phyloP scores from a whole-genome alignment of 1,140 invertebrate species.

The Notospermus geniculatus region DNA sequence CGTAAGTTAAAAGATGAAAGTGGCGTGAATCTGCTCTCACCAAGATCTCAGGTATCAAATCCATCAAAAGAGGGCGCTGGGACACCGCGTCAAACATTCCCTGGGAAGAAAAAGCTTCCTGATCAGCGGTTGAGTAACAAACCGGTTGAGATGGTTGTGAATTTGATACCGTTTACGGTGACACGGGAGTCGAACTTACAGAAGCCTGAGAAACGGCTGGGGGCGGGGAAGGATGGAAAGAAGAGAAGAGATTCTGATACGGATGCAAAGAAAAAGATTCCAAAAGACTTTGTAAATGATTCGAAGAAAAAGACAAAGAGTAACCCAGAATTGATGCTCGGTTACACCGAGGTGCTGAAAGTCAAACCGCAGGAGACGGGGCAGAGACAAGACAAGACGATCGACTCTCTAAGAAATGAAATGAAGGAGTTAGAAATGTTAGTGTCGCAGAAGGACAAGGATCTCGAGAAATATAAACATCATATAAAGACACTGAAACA shows the following conservation, averaged over 20 bases:
- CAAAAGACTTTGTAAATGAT: not conserved
- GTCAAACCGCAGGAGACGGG: not conserved
- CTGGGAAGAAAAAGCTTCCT: too few relatives aligned
- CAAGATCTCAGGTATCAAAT: not conserved
- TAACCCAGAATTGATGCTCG: not conserved
- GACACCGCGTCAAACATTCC: not conserved
- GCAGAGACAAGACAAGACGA: not conserved
- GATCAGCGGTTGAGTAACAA: too few relatives aligned
- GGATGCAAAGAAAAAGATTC: not conserved
- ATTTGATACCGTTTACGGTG: too few relatives aligned
- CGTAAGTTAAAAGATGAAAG: not conserved
- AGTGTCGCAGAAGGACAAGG: not conserved
- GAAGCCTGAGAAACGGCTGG: not conserved
- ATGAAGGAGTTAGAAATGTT: not conserved
- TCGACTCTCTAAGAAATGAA: not conserved
- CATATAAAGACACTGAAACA: slow-evolving; percentile 7
- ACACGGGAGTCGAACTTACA: too few relatives aligned
- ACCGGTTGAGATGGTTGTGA: too few relatives aligned
- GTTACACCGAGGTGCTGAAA: not conserved
- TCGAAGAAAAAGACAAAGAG: not conserved
- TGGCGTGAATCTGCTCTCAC: not conserved
- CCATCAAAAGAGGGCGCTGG: not conserved
- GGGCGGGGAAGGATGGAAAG: not conserved
- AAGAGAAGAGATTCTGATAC: not conserved
- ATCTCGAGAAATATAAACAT: not conserved